Evolutionary conservation across 2,113 vertebrate genomes (phyloP).

Genomic region (Pachyramphus minor): DNA sequence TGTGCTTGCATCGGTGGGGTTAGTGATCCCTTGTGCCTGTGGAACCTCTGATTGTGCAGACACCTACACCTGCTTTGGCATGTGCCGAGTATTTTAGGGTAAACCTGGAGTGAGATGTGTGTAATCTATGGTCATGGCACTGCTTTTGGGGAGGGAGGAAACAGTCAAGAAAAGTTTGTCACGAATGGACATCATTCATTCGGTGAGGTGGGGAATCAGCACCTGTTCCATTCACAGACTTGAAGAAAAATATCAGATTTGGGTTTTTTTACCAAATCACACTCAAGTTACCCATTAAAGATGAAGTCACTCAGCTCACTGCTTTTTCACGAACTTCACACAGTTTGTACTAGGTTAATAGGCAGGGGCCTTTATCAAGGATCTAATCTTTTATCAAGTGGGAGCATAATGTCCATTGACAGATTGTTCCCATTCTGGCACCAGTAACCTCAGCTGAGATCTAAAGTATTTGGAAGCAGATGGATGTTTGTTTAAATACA

Average conservation of each 20-base stretch:
- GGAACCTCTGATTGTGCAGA: not conserved
- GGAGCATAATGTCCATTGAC: not conserved
- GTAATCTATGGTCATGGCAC: not conserved
- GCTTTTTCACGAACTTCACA: not conserved
- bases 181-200: not conserved
- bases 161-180: not conserved
- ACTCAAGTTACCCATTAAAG: not conserved
- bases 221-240: not conserved
- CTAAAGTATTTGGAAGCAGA: not conserved
- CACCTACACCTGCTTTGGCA: accelerated
- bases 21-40: not conserved
- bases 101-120: not conserved
- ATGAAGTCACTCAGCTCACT: accelerated
- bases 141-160: not conserved
- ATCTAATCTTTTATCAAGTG: not conserved
- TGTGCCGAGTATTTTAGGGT: accelerated
- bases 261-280: not conserved
- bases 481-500: not conserved
- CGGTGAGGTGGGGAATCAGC: not conserved
- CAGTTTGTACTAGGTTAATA: not conserved
- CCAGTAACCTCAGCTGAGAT: not conserved
- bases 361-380: accelerated
- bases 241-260: not conserved
- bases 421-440: not conserved
- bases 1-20: accelerated